phyloP scores from a whole-genome alignment of 2,888 invertebrate genomes.

The Amphimallon solstitiale region DNA sequence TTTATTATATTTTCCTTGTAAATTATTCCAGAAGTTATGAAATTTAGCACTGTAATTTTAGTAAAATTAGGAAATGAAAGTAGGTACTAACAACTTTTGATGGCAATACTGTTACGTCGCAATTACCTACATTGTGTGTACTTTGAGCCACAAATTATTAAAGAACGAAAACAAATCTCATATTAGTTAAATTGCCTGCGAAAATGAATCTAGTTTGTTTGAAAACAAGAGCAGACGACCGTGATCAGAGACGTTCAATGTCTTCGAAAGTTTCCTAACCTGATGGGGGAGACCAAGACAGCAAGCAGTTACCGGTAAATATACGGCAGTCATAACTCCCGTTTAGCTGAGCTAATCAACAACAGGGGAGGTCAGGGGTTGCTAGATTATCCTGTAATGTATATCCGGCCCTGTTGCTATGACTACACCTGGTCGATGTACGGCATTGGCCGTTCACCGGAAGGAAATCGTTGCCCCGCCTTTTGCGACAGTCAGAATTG shows the following conservation, averaged over 20 bases:
- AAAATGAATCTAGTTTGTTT: conserved; percentile 11
- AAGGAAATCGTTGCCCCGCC: conserved; percentile 58
- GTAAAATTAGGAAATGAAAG: too few species aligned
- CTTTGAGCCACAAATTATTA: too few species aligned
- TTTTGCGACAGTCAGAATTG: conserved; percentile 50
- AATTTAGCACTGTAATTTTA: too few species aligned
- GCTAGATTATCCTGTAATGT: conserved; percentile 39
- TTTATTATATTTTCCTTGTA: too few species aligned
- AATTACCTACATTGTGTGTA: too few species aligned
- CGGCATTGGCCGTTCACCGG: conserved; percentile 58
- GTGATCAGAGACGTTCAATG: conserved; percentile 23
- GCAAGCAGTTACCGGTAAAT: conserved; percentile 34
- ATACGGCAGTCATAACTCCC: conserved; percentile 41
- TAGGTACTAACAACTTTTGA: too few species aligned
- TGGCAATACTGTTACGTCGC: too few species aligned
- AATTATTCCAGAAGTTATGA: too few species aligned
- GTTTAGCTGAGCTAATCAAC: conserved; percentile 39
- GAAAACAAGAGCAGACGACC: not conserved
- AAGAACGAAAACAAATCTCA: conserved; percentile 18
- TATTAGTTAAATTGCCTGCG: conserved; percentile 22
- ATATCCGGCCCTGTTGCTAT: conserved; percentile 56
- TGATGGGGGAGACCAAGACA: conserved; percentile 5
- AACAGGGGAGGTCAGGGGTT: conserved; percentile 38
- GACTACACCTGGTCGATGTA: conserved; percentile 52
- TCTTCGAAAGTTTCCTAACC: conserved; percentile 13